Percentiles rank a stretch among this genome's conserved stretches.
Conservation (phyloP, 2,113 vertebrate genomes). For the Turnix velox region DNA sequence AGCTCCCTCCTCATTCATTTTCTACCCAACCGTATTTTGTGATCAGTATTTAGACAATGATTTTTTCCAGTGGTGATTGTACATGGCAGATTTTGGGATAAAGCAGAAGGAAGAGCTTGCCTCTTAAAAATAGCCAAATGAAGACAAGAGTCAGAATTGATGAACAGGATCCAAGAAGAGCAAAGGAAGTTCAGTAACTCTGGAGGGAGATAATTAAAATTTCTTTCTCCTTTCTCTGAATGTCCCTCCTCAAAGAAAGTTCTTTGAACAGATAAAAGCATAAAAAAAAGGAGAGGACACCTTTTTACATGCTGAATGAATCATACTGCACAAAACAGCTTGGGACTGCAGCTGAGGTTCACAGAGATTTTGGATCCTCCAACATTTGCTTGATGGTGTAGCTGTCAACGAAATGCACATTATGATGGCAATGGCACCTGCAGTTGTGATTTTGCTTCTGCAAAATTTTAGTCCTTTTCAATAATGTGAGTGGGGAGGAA, state of each 20-base stretch:
- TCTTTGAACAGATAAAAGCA: not conserved
- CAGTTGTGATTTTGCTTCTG: not conserved
- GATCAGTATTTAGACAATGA: not conserved
- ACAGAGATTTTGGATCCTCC: not conserved
- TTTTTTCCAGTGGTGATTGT: not conserved
- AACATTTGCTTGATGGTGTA: accelerated
- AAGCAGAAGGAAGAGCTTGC: not conserved
- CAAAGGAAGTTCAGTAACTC: accelerated
- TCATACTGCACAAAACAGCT: not conserved
- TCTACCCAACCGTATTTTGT: not conserved
- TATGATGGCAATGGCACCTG: not conserved
- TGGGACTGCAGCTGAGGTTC: not conserved
- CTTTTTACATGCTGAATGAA: not conserved
- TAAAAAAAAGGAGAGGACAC: not conserved
- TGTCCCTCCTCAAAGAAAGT: not conserved
- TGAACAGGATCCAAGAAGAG: not conserved
- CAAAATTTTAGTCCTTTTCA: not conserved
- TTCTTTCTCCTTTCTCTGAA: not conserved
- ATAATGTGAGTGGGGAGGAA: accelerated
- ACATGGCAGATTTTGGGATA: not conserved
- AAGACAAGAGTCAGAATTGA: not conserved
- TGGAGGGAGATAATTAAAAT: no score
- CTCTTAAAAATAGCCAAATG: not conserved
- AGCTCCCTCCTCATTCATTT: not conserved
- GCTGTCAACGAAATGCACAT: not conserved